phyloP scores from a whole-genome alignment of 2,113 vertebrate species.

The Miniopterus natalensis region DNA sequence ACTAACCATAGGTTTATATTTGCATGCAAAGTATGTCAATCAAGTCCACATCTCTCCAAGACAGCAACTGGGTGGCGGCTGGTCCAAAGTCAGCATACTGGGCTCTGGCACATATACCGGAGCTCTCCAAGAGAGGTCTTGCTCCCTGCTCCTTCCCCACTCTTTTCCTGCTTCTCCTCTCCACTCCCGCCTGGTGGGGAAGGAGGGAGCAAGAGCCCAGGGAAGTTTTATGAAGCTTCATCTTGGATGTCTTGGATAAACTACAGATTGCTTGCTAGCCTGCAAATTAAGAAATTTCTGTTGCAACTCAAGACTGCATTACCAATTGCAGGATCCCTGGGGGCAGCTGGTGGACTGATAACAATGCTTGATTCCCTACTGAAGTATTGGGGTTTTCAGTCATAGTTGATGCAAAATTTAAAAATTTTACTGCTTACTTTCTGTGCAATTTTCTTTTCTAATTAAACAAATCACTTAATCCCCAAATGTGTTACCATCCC shows the following conservation, averaged over 20 bases:
- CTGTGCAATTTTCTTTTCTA: neutral
- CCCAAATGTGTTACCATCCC: neutral
- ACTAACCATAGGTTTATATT: slow-evolving; percentile 92
- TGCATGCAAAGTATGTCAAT: slow-evolving; percentile 95
- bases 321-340: neutral
- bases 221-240: neutral
- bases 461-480: neutral
- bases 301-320: neutral
- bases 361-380: neutral
- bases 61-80: neutral
- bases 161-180: neutral
- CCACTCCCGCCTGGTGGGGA: neutral
- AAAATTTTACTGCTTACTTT: neutral
- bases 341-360: neutral
- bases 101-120: neutral
- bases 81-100: neutral
- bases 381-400: neutral
- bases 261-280: neutral
- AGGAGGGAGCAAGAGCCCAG: neutral
- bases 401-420: neutral
- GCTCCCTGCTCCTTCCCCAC: neutral
- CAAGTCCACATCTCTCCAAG: slow-evolving; percentile 91
- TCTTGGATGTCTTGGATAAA: slow-evolving; percentile 19
- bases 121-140: neutral
- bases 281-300: neutral